Conservation (phyloP, 2,113 vertebrate genomes). For the Rhodinocichla rosea region DNA sequence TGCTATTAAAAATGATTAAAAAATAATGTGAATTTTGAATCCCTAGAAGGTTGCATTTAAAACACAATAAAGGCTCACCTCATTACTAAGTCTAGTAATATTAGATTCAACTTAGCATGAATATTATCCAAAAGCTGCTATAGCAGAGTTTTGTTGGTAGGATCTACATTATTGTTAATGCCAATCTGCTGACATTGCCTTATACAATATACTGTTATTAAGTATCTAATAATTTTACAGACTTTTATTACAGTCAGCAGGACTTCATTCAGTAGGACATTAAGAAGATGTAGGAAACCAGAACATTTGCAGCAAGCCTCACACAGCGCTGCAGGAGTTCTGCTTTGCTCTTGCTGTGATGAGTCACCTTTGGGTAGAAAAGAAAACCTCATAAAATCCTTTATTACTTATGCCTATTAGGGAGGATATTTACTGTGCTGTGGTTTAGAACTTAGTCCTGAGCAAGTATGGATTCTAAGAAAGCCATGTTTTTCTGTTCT, state of each 20-base stretch:
- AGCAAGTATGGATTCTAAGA: background rate
- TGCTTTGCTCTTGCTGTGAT: background rate
- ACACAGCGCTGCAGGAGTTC: background rate
- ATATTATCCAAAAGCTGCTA: background rate
- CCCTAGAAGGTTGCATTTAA: constrained; percentile 10
- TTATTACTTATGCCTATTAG: background rate
- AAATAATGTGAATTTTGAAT: constrained; percentile 31
- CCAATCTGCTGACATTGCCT: background rate
- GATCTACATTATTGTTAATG: background rate
- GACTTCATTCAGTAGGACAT: background rate
- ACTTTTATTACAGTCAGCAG: constrained; percentile 36
- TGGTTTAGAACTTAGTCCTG: background rate
- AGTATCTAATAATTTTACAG: constrained; percentile 24
- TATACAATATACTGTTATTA: background rate
- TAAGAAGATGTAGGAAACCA: background rate
- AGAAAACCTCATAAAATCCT: background rate
- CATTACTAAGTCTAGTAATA: background rate
- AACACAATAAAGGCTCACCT: background rate
- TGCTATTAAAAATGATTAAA: constrained; percentile 39
- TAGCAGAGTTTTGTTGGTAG: background rate
- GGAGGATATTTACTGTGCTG: background rate
- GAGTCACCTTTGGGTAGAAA: background rate
- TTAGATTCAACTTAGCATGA: background rate
- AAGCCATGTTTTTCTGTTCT: background rate
- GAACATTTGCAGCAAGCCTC: background rate